Conservation (phyloP, 2,113 vertebrate species). For the Bos javanicus region DNA sequence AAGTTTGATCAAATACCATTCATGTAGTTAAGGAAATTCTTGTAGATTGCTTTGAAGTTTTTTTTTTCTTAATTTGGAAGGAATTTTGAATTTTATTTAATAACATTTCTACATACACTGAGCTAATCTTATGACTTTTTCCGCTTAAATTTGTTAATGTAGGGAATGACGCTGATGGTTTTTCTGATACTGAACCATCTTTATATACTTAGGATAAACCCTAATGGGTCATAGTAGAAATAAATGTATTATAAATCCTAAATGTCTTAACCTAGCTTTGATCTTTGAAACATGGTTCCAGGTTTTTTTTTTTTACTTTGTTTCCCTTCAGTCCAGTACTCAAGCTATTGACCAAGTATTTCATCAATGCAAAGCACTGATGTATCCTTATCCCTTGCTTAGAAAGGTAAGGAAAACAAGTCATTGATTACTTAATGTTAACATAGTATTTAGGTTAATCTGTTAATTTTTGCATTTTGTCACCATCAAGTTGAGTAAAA, state of each 20-base stretch:
- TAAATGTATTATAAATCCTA: background rate
- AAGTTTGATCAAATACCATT: background rate
- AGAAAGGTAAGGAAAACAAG: background rate
- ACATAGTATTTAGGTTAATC: background rate
- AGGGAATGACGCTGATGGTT: background rate
- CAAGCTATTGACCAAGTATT: background rate
- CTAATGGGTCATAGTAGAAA: background rate
- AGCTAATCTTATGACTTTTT: background rate
- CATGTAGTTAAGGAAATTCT: background rate
- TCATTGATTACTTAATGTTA: background rate
- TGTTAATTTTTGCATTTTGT: background rate
- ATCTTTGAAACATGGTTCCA: background rate
- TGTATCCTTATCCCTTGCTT: background rate
- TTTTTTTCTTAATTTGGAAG: background rate
- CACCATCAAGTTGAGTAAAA: background rate
- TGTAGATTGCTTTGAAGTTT: background rate
- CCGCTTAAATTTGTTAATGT: background rate
- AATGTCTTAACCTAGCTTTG: background rate
- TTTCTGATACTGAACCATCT: background rate
- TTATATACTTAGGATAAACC: background rate
- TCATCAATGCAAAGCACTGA: background rate
- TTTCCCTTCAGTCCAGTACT: background rate
- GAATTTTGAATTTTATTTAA: background rate
- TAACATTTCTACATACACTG: background rate
- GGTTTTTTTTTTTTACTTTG: background rate